Evolutionary conservation across 2,797 vertebrate genomes (phyloP).

Genomic region (Rachycentron canadum): DNA sequence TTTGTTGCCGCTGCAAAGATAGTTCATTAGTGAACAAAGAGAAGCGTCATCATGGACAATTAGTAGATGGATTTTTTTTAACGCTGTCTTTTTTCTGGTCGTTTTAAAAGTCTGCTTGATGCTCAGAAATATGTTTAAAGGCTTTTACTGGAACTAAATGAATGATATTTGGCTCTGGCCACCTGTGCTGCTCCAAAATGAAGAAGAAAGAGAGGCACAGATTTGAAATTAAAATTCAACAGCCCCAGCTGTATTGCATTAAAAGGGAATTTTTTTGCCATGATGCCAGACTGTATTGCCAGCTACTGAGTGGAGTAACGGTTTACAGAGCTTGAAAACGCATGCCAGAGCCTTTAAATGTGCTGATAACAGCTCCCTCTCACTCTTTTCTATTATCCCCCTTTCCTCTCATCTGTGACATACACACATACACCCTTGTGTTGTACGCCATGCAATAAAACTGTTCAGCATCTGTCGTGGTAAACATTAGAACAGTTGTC

Average conservation of each 20-base stretch:
- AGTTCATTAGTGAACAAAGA: neutral
- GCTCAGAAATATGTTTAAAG: conserved; percentile 43
- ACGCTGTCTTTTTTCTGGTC: conserved; percentile 27
- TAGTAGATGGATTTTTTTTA: conserved; percentile 29
- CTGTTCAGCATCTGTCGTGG: conserved; percentile 53
- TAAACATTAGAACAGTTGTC: conserved; percentile 47
- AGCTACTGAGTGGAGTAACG: conserved; percentile 56
- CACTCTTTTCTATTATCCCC: conserved; percentile 38
- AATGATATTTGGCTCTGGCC: conserved; percentile 51
- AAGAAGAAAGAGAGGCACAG: conserved; percentile 64
- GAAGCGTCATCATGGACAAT: conserved; percentile 32
- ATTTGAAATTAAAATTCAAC: conserved; percentile 64
- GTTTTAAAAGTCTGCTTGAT: conserved; percentile 44
- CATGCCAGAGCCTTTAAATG: conserved; percentile 49
- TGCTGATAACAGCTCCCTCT: conserved; percentile 28
- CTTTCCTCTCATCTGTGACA: conserved; percentile 35
- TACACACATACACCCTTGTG: neutral
- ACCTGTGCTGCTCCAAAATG: conserved; percentile 63
- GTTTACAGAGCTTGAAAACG: conserved; percentile 66
- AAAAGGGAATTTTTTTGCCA: conserved; percentile 46
- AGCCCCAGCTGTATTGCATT: conserved; percentile 61
- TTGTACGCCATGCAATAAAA: conserved; percentile 33
- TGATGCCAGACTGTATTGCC: conserved; percentile 57
- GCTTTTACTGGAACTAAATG: conserved; percentile 42
- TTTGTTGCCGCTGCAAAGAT: neutral